These are phyloP conservation scores for Polylopha cassiicola DNA, from an alignment of 2,888 invertebrate species.

Conservation along the genomic window DNA sequence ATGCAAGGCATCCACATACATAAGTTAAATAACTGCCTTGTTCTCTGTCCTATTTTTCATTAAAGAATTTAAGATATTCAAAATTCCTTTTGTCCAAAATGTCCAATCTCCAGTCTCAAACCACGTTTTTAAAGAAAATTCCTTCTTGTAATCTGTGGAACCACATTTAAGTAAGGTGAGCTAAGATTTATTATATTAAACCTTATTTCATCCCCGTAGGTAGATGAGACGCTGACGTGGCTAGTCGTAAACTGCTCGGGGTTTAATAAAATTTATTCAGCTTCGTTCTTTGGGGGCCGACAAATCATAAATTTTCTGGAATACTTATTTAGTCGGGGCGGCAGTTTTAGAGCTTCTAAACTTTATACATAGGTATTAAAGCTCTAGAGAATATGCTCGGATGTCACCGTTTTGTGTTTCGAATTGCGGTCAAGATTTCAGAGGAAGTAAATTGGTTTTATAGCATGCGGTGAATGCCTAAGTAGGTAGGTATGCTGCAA, in stretches of 20 bases:
- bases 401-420: constrained; percentile 22
- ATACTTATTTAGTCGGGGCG: constrained; percentile 70
- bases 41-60: too few species aligned
- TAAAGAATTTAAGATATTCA: too few species aligned
- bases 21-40: too few species aligned
- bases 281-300: constrained; percentile 62
- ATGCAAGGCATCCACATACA: too few species aligned
- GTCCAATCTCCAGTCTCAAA: too few species aligned
- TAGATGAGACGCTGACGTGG: constrained; percentile 58
- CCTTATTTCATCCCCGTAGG: constrained; percentile 43
- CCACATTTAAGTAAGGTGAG: constrained; percentile 30
- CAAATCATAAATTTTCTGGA: constrained; percentile 71
- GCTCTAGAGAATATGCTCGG: constrained; percentile 37
- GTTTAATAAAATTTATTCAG: constrained; percentile 75
- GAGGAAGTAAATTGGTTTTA: too few species aligned
- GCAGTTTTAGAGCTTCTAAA: constrained; percentile 67
- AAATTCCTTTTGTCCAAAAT: too few species aligned
- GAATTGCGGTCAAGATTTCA: neutral
- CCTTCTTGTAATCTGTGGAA: constrained; percentile 9
- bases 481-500: too few species aligned
- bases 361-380: constrained; percentile 60
- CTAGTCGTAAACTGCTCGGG: constrained; percentile 66
- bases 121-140: too few species aligned
- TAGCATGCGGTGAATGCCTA: too few species aligned
- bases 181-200: constrained; percentile 62